phyloP scores from a whole-genome alignment of 2,797 vertebrate genomes.

The Threskiornis aethiopicus region DNA sequence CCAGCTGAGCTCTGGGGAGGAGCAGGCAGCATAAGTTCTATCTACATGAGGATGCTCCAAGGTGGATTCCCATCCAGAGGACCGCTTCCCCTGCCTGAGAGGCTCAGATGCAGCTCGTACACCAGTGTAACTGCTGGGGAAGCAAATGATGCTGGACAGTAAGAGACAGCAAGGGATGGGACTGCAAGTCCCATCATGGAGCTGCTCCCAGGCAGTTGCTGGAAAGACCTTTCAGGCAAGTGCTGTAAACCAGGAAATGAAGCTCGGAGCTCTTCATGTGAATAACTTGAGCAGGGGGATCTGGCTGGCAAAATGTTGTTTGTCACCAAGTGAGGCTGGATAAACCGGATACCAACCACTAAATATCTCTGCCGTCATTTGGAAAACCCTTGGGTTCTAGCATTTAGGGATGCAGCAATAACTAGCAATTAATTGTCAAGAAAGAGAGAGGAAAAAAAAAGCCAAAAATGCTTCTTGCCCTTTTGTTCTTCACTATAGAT shows the following conservation, averaged over 20 bases:
- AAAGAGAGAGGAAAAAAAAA: background rate
- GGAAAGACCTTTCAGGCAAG: background rate
- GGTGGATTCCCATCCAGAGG: background rate
- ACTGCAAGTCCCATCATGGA: background rate
- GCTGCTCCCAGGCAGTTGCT: background rate
- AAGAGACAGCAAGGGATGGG: background rate
- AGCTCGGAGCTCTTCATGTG: background rate
- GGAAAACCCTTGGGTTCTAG: background rate
- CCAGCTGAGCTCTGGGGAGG: background rate
- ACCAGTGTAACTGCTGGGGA: background rate
- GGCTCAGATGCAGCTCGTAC: background rate
- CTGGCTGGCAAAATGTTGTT: background rate
- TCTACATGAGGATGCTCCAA: background rate
- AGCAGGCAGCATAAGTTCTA: background rate
- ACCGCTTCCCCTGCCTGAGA: background rate
- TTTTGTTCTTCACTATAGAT: background rate
- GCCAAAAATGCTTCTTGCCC: background rate
- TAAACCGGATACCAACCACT: background rate
- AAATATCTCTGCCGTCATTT: background rate
- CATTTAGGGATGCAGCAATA: background rate
- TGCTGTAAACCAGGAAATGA: background rate
- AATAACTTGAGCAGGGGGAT: background rate
- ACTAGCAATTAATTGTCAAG: background rate
- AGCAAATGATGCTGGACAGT: background rate
- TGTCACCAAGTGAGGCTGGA: background rate